phyloP scores from a whole-genome alignment of 2,113 vertebrate species.

The Jacana jacana region DNA sequence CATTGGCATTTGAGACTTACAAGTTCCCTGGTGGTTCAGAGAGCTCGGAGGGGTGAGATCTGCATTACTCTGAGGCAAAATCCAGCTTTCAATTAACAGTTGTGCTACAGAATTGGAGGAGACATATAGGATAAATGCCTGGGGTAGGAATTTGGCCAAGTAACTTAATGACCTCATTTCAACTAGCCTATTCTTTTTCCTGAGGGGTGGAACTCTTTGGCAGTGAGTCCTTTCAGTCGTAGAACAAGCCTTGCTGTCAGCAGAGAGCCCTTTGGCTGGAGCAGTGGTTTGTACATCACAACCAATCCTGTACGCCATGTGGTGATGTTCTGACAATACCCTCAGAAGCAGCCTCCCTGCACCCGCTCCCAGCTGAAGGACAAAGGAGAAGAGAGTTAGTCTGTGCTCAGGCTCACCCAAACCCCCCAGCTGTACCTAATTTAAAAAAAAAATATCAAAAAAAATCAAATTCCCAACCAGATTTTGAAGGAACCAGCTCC shows the following conservation, averaged over 20 bases:
- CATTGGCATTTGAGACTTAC: background rate
- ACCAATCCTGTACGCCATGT: background rate
- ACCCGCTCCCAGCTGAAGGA: background rate
- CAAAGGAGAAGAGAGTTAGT: background rate
- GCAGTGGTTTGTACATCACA: background rate
- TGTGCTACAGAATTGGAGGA: background rate
- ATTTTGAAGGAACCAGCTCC: background rate
- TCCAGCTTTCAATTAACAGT: background rate
- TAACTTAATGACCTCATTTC: slow-evolving; percentile 18
- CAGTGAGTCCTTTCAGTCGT: background rate
- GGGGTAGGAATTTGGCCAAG: slow-evolving; percentile 38
- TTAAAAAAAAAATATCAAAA: background rate
- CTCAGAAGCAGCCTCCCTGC: background rate
- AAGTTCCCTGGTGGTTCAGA: background rate
- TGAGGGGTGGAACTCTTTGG: background rate
- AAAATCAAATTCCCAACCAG: background rate
- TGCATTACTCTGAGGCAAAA: background rate
- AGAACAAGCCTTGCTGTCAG: background rate
- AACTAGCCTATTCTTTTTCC: background rate
- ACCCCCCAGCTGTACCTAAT: background rate
- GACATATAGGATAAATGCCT: slow-evolving; percentile 6
- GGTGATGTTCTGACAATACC: background rate
- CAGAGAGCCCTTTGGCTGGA: background rate
- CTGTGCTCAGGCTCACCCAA: background rate
- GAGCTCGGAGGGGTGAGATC: background rate